phyloP scores from a whole-genome alignment of 1,140 invertebrate species.

The Atta colombica region DNA sequence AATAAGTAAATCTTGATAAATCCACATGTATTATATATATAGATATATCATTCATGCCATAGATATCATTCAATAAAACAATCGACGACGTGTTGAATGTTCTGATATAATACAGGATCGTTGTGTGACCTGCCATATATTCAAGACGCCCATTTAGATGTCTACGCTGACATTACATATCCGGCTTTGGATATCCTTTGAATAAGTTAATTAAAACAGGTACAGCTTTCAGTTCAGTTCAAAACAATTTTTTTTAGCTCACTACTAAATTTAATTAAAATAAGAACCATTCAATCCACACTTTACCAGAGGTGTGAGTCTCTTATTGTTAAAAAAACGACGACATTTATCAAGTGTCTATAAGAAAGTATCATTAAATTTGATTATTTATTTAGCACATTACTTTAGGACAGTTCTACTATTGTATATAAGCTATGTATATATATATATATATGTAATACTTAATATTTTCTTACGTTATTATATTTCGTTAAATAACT shows the following conservation, averaged over 20 bases:
- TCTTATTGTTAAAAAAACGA: constrained; percentile 39
- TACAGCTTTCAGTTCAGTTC: constrained; percentile 77
- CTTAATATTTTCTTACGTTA: background rate
- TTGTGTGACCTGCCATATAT: constrained; percentile 68
- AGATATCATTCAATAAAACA: constrained; percentile 65
- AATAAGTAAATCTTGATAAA: constrained; percentile 11
- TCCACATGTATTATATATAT: background rate
- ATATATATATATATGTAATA: no score
- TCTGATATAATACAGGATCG: constrained; percentile 33
- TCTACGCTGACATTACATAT: constrained; percentile 82
- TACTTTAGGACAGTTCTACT: background rate
- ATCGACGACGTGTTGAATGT: constrained; percentile 27
- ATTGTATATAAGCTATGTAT: no score
- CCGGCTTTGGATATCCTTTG: constrained; percentile 79
- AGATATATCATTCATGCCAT: background rate
- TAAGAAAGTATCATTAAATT: background rate
- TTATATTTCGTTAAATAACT: background rate
- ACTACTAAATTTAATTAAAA: constrained; percentile 83
- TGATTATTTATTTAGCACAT: background rate
- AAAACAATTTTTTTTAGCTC: constrained; percentile 78
- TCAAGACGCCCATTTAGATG: constrained; percentile 77
- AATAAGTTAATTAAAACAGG: constrained; percentile 86
- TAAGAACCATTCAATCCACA: constrained; percentile 82
- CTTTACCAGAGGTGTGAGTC: constrained; percentile 66
- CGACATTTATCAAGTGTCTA: constrained; percentile 20